Base-by-base conservation (phyloP, 2,888 invertebrate genomes). In the Zootermopsis nevadensis region DNA sequence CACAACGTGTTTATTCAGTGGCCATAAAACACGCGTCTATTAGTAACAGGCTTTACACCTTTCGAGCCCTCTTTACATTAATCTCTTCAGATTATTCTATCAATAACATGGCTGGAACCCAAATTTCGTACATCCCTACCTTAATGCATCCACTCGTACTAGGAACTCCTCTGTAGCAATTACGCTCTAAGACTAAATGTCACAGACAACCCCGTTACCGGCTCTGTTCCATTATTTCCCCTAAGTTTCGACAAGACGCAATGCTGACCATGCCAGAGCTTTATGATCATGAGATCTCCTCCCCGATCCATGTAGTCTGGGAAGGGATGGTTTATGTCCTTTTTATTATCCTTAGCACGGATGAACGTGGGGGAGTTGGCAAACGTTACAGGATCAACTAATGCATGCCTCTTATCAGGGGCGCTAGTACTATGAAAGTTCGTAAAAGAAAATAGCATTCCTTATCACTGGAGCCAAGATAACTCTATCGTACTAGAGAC, bases 391-490 rank as follows among this genome's bases (percentile, higher is more conserved):
- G 27, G n/a, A 60, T 60, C 60, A 60, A n/a, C 60, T 60, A n/a
- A 8, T 27, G 74, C 33, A 74, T 69, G 33, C 2, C 74, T 35
- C 74, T 74, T 74, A 74, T 74, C 74, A 66, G 69, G 31, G 69
- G 19, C 33, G 22, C 48, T 48, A 48, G 48, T 48, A 48, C 48
- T 48, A 48, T 15, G 60, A 60, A n/a, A n/a, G 74, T 74, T 74
- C 74, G 74, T 74, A 74, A 74, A 74, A 74, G 74, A 74, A 74
- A 74, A 74, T 74, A 38, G 38, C 74, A 42, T 74, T 38, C n/a
- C 74, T 74, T 74, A 74, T 74, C 74, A 42, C 74, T 15, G 38
- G 10, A 35, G 31, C 74, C 6, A 48, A 19, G 48, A 48, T 48
- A 48, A 48, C 48, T 48, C 48, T 48, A 48, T 48, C 19, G 19